Percentiles rank a stretch among this genome's conserved stretches.
phyloP scores from a whole-genome alignment of 2,797 vertebrate species.

The Emydoidea blandingii region DNA sequence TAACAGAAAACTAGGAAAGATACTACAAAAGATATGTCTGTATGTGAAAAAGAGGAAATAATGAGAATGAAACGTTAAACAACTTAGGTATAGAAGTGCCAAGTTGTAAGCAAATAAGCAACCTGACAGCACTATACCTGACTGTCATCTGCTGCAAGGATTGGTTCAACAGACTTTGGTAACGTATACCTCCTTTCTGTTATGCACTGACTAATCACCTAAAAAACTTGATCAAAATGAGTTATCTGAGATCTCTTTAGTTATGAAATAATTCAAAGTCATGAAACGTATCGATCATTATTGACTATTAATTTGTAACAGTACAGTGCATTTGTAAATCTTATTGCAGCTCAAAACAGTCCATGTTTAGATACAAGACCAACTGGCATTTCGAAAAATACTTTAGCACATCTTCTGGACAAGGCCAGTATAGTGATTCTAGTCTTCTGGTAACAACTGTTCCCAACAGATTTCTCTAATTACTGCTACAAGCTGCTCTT shows the following conservation, averaged over 20 bases:
- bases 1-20: background rate
- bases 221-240: background rate
- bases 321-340: background rate
- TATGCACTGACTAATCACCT: background rate
- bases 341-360: background rate
- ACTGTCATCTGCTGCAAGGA: background rate
- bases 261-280: background rate
- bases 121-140: background rate
- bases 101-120: background rate
- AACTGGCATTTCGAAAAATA: background rate
- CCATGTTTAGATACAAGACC: background rate
- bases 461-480: background rate
- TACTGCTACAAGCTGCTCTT: background rate
- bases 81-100: background rate
- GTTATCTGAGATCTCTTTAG: background rate
- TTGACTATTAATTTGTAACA: background rate
- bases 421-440: background rate
- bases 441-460: accelerated
- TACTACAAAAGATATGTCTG: background rate
- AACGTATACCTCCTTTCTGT: background rate
- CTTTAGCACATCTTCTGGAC: background rate
- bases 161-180: background rate
- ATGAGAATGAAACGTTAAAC: background rate
- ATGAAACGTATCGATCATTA: background rate
- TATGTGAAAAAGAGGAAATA: background rate